A percentile compares a stretch with the other conserved stretches of the same genome.
These are phyloP conservation scores for Archaeoteleia sp. DNA, from an alignment of 2,888 invertebrate species.

Conservation along the genomic window DNA sequence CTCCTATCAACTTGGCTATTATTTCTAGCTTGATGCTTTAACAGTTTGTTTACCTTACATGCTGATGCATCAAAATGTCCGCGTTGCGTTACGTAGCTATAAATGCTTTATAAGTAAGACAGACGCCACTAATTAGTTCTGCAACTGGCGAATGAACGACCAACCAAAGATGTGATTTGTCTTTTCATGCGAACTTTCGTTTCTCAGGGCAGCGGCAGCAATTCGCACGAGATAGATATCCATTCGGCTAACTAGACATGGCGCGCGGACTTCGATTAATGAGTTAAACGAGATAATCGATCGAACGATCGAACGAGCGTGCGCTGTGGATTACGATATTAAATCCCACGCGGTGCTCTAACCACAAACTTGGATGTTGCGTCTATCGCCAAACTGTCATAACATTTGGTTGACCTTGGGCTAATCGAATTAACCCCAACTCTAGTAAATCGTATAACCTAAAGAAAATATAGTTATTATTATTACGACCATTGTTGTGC, in stretches of 20 bases:
- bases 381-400: too few relatives aligned
- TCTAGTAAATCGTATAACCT: too few relatives aligned
- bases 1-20: not conserved
- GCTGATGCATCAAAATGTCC: not conserved
- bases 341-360: not conserved
- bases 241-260: slow-evolving; percentile 5
- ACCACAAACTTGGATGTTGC: too few relatives aligned
- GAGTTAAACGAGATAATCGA: slow-evolving; percentile 13
- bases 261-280: slow-evolving; percentile 6
- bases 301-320: slow-evolving; percentile 4
- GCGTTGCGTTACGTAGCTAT: not conserved
- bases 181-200: not conserved
- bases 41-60: not conserved
- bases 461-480: too few relatives aligned
- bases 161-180: slow-evolving; percentile 4
- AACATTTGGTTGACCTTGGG: too few relatives aligned
- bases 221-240: slow-evolving; percentile 2
- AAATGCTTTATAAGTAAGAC: not conserved
- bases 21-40: not conserved
- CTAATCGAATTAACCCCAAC: too few relatives aligned
- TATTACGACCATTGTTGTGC: too few relatives aligned
- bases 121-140: slow-evolving; percentile 2
- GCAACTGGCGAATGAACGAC: not conserved
- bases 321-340: not conserved
- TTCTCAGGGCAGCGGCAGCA: not conserved